These are phyloP conservation scores for Copidosoma aretas DNA, from an alignment of 2,888 invertebrate genomes.

Conservation along the genomic window DNA sequence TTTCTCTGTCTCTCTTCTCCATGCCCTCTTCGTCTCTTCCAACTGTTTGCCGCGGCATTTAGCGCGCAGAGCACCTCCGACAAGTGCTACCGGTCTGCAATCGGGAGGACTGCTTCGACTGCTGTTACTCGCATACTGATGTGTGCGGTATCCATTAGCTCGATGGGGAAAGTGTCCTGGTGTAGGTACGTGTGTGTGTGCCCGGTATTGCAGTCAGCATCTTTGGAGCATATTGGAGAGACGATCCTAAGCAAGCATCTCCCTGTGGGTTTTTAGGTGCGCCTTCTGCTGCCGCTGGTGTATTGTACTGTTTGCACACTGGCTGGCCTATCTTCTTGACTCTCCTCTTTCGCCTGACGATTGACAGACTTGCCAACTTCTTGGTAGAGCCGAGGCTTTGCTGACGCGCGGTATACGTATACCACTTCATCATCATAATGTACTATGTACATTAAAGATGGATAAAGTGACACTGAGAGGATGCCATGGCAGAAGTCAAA, in stretches of 20 bases:
- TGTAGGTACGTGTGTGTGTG: neutral
- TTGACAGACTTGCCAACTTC: neutral
- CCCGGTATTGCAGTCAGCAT: neutral
- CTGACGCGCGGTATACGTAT: neutral
- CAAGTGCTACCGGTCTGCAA: slow-evolving; percentile 23
- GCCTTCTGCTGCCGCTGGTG: too few relatives aligned
- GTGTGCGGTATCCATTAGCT: slow-evolving; percentile 19
- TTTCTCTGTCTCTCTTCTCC: too few relatives aligned
- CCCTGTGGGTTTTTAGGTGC: neutral
- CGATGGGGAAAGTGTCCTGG: neutral
- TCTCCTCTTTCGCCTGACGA: neutral
- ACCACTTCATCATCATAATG: too few relatives aligned
- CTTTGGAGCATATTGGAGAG: neutral
- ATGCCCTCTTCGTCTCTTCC: too few relatives aligned
- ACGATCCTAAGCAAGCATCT: slow-evolving; percentile 31
- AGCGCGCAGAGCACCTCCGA: slow-evolving; percentile 7
- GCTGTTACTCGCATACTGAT: neutral
- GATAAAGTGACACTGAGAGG: too few relatives aligned
- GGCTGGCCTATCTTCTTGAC: neutral
- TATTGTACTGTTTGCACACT: neutral
- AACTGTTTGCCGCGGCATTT: slow-evolving; percentile 32
- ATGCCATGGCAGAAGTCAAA: too few relatives aligned
- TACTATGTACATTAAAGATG: too few relatives aligned
- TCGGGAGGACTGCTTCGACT: neutral
- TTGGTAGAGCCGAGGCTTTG: neutral